These are phyloP conservation scores for Naso thynnoides DNA, from an alignment of 2,797 vertebrate species.

Conservation along the genomic window DNA sequence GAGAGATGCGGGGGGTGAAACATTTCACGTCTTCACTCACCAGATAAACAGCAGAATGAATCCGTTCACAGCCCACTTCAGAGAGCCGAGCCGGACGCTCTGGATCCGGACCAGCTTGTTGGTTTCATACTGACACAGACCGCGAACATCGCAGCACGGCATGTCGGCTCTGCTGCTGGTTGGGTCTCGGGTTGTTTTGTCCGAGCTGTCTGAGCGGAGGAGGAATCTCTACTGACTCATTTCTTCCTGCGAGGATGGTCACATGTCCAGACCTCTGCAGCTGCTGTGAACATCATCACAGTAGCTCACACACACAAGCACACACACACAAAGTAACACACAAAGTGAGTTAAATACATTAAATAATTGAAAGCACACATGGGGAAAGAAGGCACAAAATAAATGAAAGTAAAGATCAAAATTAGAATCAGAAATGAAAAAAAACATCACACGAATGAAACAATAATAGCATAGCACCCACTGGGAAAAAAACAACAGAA, in stretches of 20 bases:
- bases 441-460: too few relatives aligned
- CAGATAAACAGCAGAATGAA: constrained; percentile 80
- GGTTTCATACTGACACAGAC: constrained; percentile 84
- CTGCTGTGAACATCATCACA: constrained; percentile 10
- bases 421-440: too few relatives aligned
- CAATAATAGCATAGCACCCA: too few relatives aligned
- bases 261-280: constrained; percentile 57
- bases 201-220: not conserved
- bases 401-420: too few relatives aligned
- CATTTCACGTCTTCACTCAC: constrained; percentile 75
- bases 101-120: constrained; percentile 83
- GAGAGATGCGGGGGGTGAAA: not conserved
- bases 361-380: too few relatives aligned
- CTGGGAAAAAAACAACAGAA: too few relatives aligned
- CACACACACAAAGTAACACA: not conserved
- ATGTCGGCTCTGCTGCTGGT: constrained; percentile 39
- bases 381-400: too few relatives aligned
- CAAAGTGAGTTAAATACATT: too few relatives aligned
- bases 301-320: not conserved
- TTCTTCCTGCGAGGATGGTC: constrained; percentile 66
- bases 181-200: not conserved
- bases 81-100: constrained; percentile 81
- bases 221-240: constrained; percentile 58
- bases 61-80: constrained; percentile 83
- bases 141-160: constrained; percentile 57